phyloP scores from a whole-genome alignment of 2,113 vertebrate species.

The Peromyscus leucopus region DNA sequence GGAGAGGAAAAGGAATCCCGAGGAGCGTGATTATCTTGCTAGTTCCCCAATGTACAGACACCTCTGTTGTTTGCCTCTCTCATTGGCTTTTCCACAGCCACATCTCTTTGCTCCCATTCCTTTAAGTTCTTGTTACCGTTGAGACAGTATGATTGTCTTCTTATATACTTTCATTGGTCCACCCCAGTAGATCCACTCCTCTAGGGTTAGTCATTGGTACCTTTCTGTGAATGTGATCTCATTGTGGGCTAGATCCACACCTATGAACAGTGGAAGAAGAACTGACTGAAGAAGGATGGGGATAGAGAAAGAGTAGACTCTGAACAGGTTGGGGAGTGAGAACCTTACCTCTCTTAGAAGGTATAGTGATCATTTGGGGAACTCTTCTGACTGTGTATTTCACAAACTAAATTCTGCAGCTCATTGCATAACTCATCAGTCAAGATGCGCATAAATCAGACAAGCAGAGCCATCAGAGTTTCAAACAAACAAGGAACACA shows the following conservation, averaged over 20 bases:
- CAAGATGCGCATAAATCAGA: slow-evolving; percentile 24
- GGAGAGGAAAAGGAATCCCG: neutral
- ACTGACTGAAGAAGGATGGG: neutral
- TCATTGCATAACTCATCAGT: slow-evolving; percentile 33
- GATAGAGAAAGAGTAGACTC: neutral
- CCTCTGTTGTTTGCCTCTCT: neutral
- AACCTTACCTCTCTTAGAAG: neutral
- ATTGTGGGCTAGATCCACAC: neutral
- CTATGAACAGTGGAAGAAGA: neutral
- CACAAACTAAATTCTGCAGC: neutral
- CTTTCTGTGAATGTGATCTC: neutral
- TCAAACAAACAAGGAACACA: neutral
- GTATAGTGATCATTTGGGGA: neutral
- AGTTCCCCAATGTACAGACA: neutral
- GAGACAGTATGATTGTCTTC: neutral
- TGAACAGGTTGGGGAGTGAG: neutral
- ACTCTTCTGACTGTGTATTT: neutral
- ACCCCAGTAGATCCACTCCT: neutral
- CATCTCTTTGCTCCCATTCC: neutral
- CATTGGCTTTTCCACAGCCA: neutral
- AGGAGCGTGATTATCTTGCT: neutral
- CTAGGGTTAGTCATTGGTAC: neutral
- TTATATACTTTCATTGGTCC: neutral
- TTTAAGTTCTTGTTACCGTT: slow-evolving; percentile 5
- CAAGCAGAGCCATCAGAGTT: neutral